Percentiles rank a stretch among this genome's conserved stretches.
phyloP scores from a whole-genome alignment of 2,797 vertebrate genomes.

The Enteromius anoplus region DNA sequence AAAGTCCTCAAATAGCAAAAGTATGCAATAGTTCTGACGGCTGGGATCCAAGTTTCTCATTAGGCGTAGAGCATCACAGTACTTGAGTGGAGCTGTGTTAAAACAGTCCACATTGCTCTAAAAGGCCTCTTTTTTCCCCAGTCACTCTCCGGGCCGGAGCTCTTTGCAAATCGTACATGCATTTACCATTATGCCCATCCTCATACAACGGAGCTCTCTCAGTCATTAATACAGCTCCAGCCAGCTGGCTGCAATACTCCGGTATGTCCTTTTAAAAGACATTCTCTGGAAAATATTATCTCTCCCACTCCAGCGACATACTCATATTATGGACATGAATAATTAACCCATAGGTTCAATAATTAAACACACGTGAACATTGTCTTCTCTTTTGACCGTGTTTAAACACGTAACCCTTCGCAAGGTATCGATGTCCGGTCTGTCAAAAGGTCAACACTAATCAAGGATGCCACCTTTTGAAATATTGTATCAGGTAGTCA shows the following conservation, averaged over 20 bases:
- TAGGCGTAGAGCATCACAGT: slow-evolving; percentile 48
- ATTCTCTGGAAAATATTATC: slow-evolving; percentile 56
- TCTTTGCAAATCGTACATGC: slow-evolving; percentile 59
- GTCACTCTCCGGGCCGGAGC: slow-evolving; percentile 34
- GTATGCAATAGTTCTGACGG: slow-evolving; percentile 40
- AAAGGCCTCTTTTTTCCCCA: slow-evolving; percentile 46
- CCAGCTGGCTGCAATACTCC: slow-evolving; percentile 42
- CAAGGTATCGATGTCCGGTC: slow-evolving; percentile 27
- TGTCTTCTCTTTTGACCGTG: slow-evolving; percentile 48
- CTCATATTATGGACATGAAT: slow-evolving; percentile 57
- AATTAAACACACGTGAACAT: slow-evolving; percentile 56
- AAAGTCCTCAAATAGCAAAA: slow-evolving; percentile 34
- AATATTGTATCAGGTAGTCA: slow-evolving; percentile 21
- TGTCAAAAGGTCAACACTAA: slow-evolving; percentile 40
- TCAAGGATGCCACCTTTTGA: slow-evolving; percentile 24
- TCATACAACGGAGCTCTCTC: slow-evolving; percentile 44
- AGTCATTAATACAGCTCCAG: slow-evolving; percentile 56
- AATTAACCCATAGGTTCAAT: slow-evolving; percentile 59
- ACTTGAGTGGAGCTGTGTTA: slow-evolving; percentile 53
- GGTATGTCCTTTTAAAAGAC: slow-evolving; percentile 52
- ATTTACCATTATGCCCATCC: slow-evolving; percentile 64
- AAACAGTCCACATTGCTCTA: slow-evolving; percentile 48
- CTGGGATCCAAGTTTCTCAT: slow-evolving; percentile 60
- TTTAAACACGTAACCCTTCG: slow-evolving; percentile 30
- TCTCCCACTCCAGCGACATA: slow-evolving; percentile 46